A percentile compares a stretch with the other conserved stretches of the same genome.
Conservation (phyloP, 2,888 invertebrate species). For the Pseudococcus jackbeardsleyi region DNA sequence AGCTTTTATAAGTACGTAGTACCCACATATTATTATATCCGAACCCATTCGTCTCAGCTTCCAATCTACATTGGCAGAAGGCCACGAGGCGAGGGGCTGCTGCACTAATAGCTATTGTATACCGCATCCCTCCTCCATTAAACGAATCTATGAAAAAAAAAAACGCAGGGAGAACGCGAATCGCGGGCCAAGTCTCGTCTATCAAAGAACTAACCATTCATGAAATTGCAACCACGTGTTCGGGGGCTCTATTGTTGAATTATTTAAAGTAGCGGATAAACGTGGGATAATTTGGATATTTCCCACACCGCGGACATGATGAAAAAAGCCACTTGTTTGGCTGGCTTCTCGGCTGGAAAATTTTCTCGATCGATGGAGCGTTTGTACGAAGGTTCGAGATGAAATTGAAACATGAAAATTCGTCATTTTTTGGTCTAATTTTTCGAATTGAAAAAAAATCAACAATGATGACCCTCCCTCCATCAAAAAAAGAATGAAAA, state of each 20-base stretch:
- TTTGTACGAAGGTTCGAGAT: no score
- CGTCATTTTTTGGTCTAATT: no score
- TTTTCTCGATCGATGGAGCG: not conserved
- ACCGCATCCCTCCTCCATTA: not conserved
- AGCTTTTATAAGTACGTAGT: not conserved
- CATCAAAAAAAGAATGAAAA: no score
- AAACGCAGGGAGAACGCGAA: not conserved
- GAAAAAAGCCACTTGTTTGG: not conserved
- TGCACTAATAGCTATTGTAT: conserved; percentile 36
- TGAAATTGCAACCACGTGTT: conserved; percentile 52
- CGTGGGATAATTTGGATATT: conserved; percentile 48
- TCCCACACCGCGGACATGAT: not conserved
- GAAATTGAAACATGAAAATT: no score
- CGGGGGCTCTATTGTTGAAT: conserved; percentile 43
- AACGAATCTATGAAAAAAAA: not conserved
- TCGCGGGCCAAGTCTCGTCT: not conserved
- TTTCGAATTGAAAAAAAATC: no score
- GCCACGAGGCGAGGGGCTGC: not conserved
- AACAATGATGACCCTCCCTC: no score
- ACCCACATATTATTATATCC: not conserved
- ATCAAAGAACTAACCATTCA: conserved; percentile 44
- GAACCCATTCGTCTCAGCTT: not conserved
- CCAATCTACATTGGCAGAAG: no score
- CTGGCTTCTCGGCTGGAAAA: not conserved
- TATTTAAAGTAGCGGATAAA: conserved; percentile 54